Evolutionary conservation across 2,797 vertebrate species (phyloP).

Genomic region (Austrolebias charrua): DNA sequence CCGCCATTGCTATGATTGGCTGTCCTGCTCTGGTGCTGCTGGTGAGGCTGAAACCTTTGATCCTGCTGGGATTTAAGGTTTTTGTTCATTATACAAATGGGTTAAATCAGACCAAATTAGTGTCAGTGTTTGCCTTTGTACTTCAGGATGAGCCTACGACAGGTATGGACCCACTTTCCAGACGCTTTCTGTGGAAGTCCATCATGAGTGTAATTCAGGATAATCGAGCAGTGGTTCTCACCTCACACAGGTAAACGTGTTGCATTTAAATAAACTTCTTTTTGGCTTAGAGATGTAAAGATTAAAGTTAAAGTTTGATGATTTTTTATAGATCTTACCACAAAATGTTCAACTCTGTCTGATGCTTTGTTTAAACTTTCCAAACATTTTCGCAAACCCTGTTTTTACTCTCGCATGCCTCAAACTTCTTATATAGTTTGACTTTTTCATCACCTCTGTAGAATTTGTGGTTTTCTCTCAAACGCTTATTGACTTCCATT

Average conservation of each 20-base stretch:
- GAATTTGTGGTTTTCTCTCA: no score
- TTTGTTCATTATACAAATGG: neutral
- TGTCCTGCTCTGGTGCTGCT: constrained; percentile 89
- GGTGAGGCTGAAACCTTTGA: constrained; percentile 69
- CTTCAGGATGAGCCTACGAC: constrained; percentile 92
- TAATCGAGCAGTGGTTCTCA: constrained; percentile 89
- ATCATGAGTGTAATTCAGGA: constrained; percentile 89
- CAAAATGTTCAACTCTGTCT: neutral
- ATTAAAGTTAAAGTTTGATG: no score
- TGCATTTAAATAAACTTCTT: no score
- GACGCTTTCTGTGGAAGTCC: constrained; percentile 91
- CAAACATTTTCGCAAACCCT: no score
- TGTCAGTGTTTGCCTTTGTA: neutral
- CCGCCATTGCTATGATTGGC: constrained; percentile 92
- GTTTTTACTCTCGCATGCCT: no score
- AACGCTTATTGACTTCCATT: no score
- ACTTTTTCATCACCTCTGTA: no score
- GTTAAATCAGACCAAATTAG: neutral
- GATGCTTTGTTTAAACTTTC: no score
- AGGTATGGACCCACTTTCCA: constrained; percentile 94
- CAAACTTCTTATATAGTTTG: no score
- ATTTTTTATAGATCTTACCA: neutral
- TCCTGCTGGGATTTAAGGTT: neutral
- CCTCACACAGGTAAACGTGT: constrained; percentile 87
- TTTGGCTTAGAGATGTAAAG: no score